Conservation (phyloP, 2,888 invertebrate genomes). For the Agrochola circellaris region DNA sequence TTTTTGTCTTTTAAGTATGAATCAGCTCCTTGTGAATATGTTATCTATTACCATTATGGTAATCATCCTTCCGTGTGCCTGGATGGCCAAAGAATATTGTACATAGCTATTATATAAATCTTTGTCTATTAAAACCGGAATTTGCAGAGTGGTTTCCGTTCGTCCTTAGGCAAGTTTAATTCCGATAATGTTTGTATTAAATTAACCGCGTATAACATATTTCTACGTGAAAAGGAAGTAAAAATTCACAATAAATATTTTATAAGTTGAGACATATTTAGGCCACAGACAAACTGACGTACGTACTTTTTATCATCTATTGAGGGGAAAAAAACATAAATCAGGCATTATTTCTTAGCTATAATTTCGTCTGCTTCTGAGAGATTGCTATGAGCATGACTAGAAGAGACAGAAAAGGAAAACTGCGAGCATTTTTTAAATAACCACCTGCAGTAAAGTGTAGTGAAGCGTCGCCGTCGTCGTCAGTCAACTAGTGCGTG, state of each 20-base stretch:
- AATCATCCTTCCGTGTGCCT: background rate
- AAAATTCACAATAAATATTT: background rate
- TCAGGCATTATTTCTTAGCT: background rate
- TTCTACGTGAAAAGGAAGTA: background rate
- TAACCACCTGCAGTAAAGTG: background rate
- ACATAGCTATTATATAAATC: background rate
- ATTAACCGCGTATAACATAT: background rate
- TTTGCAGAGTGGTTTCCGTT: background rate
- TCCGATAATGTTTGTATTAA: background rate
- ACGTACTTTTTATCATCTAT: background rate
- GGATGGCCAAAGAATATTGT: background rate
- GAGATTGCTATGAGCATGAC: background rate
- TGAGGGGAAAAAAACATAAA: background rate
- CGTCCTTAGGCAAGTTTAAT: background rate
- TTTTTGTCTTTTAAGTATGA: background rate
- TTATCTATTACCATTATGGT: background rate
- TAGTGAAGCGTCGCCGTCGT: constrained; percentile 30
- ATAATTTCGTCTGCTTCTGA: background rate
- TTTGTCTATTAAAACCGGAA: background rate
- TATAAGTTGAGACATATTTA: background rate
- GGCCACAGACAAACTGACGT: background rate
- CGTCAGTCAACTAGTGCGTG: constrained; percentile 42
- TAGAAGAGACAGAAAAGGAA: constrained; percentile 7
- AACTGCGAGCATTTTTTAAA: background rate
- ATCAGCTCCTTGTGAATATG: background rate